Base-by-base conservation (phyloP, 1,140 invertebrate species). In the Medauroidea extradentata region DNA sequence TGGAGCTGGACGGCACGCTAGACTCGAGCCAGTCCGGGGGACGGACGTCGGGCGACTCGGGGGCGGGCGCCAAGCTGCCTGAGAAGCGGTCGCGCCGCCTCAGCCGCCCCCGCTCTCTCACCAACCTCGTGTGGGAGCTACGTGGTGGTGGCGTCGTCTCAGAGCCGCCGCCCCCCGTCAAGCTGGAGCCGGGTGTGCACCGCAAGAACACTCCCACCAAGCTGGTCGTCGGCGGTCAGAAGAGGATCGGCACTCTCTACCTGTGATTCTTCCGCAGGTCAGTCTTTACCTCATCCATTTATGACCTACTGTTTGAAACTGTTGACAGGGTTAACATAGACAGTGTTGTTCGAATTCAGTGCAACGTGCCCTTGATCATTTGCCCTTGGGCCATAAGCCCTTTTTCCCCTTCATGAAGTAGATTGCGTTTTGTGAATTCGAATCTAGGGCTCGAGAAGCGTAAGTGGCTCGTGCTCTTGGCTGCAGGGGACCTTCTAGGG, bases 11-110 rank as follows among this genome's bases (percentile, higher is more conserved):
- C 57, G 89, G 91, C 2, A 93, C 91, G 5, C 78, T 94, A 54
- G 89, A 93, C 70, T 93, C 91, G 18, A 92, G 89, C 73, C 89
- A 92, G 73, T 92, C 90, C 14, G 90, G 91, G 25, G 90, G 90
- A 11, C 81, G 89, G 41, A 89, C 88, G 3, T 92, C 90, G 18
- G 89, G 88, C 0, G 90, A 92, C 73, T 93, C 90, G 0, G 86
- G 85, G 0, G 85, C 85, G 19, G 87, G 85, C 8, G 83, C 83
- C 3, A 91, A 91, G 69, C 78, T 90, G 67, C 89, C 89, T 21
- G 89, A 91, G 68, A 91, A 91, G 69, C 82, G 89, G 71, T 79
- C 69, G 24, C 60, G 69, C 13, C 69, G 67, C 60, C 67, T 78
- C 11, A 70, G 67, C 39, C 67, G 78, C 34, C 90, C 90, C 11